These are phyloP conservation scores for Oncopodura yosiiana DNA, from an alignment of 1,140 invertebrate genomes.

Conservation along the genomic window DNA sequence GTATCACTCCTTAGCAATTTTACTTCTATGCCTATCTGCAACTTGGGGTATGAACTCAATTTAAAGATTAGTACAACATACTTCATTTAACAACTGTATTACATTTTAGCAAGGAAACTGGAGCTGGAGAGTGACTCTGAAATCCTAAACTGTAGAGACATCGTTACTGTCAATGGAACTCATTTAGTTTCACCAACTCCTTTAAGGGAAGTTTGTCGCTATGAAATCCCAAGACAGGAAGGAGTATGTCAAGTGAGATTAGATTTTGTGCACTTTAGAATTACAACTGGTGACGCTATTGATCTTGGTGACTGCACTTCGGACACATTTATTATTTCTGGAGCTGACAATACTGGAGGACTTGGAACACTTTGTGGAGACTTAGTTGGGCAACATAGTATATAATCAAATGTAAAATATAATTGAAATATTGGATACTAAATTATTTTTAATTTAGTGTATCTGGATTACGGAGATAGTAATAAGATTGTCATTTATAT, in stretches of 20 bases:
- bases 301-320: slow-evolving; percentile 3
- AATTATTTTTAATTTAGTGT: slow-evolving; percentile 19
- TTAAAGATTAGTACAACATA: too few species aligned
- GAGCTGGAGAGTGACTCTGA: too few species aligned
- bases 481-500: slow-evolving; percentile 17
- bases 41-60: too few species aligned
- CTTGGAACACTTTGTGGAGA: slow-evolving; percentile 27
- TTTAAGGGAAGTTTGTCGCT: slow-evolving; percentile 7
- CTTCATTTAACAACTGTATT: too few species aligned
- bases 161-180: slow-evolving; percentile 20
- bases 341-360: slow-evolving; percentile 4
- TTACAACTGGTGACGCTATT: neutral
- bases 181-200: slow-evolving; percentile 5
- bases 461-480: slow-evolving; percentile 24
- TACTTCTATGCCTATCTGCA: too few species aligned
- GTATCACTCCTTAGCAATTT: too few species aligned
- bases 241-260: slow-evolving; percentile 27
- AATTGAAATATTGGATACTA: too few species aligned
- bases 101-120: too few species aligned
- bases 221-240: slow-evolving; percentile 7
- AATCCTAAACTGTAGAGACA: too few species aligned
- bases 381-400: slow-evolving; percentile 22
- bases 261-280: slow-evolving; percentile 17
- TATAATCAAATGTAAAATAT: too few species aligned
- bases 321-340: slow-evolving; percentile 19